phyloP scores from a whole-genome alignment of 2,113 vertebrate genomes.

The Psettodes erumei region DNA sequence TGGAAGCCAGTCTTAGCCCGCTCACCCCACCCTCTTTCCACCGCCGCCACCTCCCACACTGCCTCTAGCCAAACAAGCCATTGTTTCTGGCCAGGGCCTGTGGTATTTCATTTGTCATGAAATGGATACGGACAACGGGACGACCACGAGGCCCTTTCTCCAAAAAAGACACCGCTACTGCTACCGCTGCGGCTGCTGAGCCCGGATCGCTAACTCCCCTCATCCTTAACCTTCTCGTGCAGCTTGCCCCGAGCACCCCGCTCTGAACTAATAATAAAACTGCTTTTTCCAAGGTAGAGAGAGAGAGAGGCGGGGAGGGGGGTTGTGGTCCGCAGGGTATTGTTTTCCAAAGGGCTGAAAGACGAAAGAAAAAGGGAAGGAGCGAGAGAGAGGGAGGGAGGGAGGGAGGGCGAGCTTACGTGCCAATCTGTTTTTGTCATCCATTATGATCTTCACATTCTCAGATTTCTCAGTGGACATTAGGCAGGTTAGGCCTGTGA shows the following conservation, averaged over 20 bases:
- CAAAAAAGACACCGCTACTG: slow-evolving; percentile 62
- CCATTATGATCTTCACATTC: slow-evolving; percentile 53
- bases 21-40: slow-evolving; percentile 14
- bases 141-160: slow-evolving; percentile 69
- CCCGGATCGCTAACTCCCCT: slow-evolving; percentile 49
- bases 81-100: slow-evolving; percentile 77
- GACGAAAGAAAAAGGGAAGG: slow-evolving; percentile 53
- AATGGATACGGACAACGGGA: slow-evolving; percentile 79
- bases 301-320: slow-evolving; percentile 6
- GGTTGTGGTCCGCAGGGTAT: slow-evolving; percentile 59
- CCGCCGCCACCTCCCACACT: slow-evolving; percentile 58
- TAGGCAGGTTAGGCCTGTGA: slow-evolving; percentile 51
- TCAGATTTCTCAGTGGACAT: slow-evolving; percentile 57
- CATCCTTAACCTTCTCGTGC: slow-evolving; percentile 71
- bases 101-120: slow-evolving; percentile 86
- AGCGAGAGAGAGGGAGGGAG: slow-evolving; percentile 30
- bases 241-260: slow-evolving; percentile 54
- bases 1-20: slow-evolving; percentile 72
- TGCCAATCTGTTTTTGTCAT: slow-evolving; percentile 52
- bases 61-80: slow-evolving; percentile 76
- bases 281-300: slow-evolving; percentile 71
- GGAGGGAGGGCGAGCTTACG: slow-evolving; percentile 47
- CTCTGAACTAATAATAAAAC: slow-evolving; percentile 74
- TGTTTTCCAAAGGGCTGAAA: slow-evolving; percentile 66
- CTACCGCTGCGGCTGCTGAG: slow-evolving; percentile 46